These are phyloP conservation scores for Delphinapterus leucas DNA, from an alignment of 2,113 vertebrate genomes.

Conservation along the genomic window DNA sequence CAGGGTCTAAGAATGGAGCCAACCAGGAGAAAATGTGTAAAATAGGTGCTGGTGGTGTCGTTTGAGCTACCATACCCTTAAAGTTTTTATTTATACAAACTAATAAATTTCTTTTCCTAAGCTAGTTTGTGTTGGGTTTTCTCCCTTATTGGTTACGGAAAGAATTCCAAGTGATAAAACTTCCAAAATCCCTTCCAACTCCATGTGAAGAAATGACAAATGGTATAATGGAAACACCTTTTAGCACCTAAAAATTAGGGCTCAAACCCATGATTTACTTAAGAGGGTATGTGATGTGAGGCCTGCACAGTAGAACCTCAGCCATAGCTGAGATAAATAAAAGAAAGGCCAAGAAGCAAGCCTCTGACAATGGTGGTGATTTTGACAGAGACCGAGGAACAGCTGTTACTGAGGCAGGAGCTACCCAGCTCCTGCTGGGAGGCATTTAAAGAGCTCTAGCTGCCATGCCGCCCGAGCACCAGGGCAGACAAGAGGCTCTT, in stretches of 20 bases:
- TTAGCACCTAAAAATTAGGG: background rate
- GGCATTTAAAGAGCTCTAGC: constrained; percentile 5
- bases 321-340: background rate
- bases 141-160: background rate
- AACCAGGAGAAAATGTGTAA: background rate
- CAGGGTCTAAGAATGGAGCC: background rate
- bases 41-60: background rate
- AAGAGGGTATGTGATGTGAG: background rate
- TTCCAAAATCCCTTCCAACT: background rate
- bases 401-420: constrained; percentile 14
- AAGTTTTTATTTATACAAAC: background rate
- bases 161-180: background rate
- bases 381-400: background rate
- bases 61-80: background rate
- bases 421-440: background rate
- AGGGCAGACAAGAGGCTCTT: constrained; percentile 14
- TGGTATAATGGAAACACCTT: background rate
- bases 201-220: background rate
- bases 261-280: background rate
- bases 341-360: background rate
- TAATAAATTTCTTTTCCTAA: background rate
- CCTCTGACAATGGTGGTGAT: background rate
- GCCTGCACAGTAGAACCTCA: background rate
- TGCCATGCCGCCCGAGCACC: background rate
- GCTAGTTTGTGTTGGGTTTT: background rate